Evolutionary conservation across 64 coral and sea anemone species (phyloP), one percentile per base, ranked within the genome.

Genomic region (Actinia equina): DNA sequence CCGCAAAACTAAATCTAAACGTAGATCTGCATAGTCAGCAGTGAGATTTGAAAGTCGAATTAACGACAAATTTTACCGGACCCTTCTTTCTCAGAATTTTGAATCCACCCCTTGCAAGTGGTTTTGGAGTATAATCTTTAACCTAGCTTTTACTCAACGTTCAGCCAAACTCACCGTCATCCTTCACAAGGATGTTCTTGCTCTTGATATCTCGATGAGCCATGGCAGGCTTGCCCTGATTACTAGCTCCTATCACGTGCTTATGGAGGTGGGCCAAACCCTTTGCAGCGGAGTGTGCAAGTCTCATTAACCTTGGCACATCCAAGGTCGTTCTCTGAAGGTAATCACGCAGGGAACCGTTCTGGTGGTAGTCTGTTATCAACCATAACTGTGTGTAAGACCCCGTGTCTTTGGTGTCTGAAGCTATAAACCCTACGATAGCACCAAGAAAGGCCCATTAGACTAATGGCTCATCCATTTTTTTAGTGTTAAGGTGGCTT

Each of bases 131-230:
- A 61, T 0, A 37, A 30, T 23, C n/a, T 26, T 57, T 60, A 17
- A 85, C 11, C 27, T 37, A 49, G 16, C 4, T 15, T 85, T 85
- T 64, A 62, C 27, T 17, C 3, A 23, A 23, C n/a, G n/a, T 37
- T 37, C 9, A 7, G 27, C 58, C n/a, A 37, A 63, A 85, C 90
- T 83, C 82, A 99, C 97, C 97, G 90, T 99, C 91, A 65, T 85
- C 86, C 89, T 99, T 99, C 2, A 99, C 93, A 51, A 99, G 84
- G 62, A 99, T 99, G n/a, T 99, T 99, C 43, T 87, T 94, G 79
- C 90, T 95, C 52, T 99, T 99, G 17, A 99, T 78, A 79, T 99
- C 97, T 82, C 97, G 69, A 65, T 99, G 97, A 30, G 97, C 97
- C 69, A 99, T 95, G n/a, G 97, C 97, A 59, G 97, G 97, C 52